These are phyloP conservation scores for Eudasyphora cyanicolor DNA, from an alignment of 2,888 invertebrate species.

Conservation along the genomic window DNA sequence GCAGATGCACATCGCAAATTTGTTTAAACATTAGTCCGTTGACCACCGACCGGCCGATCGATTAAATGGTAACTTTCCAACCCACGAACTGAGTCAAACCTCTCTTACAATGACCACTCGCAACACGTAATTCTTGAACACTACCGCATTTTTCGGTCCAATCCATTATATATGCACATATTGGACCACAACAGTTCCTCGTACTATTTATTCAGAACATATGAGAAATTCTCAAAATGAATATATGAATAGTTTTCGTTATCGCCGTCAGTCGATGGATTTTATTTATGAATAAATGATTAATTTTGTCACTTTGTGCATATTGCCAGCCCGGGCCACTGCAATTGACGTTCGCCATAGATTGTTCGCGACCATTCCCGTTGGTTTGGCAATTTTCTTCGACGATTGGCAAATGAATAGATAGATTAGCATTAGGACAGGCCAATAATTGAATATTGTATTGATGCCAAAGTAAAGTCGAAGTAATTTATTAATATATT, in stretches of 20 bases:
- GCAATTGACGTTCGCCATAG: not conserved
- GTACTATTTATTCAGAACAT: slow-evolving; percentile 64
- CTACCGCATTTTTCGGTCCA: not conserved
- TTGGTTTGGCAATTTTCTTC: not conserved
- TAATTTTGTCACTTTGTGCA: slow-evolving; percentile 58
- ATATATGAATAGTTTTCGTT: slow-evolving; percentile 78
- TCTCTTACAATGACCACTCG: not conserved
- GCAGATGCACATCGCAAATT: too few relatives aligned
- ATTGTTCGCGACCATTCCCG: not conserved
- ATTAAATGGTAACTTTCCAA: too few relatives aligned
- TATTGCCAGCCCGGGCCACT: not conserved
- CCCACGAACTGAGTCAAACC: not conserved
- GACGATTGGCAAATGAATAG: not conserved
- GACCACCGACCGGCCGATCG: too few relatives aligned
- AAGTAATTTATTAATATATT: slow-evolving; percentile 78
- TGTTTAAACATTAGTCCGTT: too few relatives aligned
- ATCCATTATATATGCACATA: slow-evolving; percentile 12
- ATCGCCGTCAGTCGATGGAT: slow-evolving; percentile 40
- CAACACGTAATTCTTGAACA: not conserved
- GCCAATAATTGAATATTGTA: slow-evolving; percentile 52
- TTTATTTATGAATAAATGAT: slow-evolving; percentile 75
- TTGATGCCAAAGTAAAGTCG: slow-evolving; percentile 49
- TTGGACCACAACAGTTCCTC: slow-evolving; percentile 9
- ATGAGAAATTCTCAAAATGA: slow-evolving; percentile 77
- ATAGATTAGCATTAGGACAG: not conserved